phyloP scores from a whole-genome alignment of 2,888 invertebrate genomes.

The Acleris holmiana region DNA sequence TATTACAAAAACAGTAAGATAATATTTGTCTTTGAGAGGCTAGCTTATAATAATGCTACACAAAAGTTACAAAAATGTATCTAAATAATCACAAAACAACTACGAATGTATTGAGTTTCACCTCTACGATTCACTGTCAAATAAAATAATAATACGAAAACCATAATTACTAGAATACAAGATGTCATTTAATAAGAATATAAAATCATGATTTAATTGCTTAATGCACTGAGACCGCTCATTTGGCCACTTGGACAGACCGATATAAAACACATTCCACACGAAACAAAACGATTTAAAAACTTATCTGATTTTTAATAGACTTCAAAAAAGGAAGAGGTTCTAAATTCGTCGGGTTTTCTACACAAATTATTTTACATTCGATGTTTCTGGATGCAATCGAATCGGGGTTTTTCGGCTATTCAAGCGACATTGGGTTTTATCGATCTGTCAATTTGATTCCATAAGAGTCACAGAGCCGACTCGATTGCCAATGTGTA shows the following conservation, averaged over 20 bases:
- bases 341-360: too few relatives aligned
- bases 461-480: too few relatives aligned
- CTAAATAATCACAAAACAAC: conserved; percentile 22
- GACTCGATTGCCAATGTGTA: too few relatives aligned
- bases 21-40: conserved; percentile 26
- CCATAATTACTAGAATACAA: conserved; percentile 6
- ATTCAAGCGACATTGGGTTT: too few relatives aligned
- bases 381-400: too few relatives aligned
- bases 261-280: neutral
- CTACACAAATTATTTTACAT: too few relatives aligned
- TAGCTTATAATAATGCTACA: conserved; percentile 28
- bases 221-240: neutral
- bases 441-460: too few relatives aligned
- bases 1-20: conserved; percentile 16
- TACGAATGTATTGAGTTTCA: conserved; percentile 30
- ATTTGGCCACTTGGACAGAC: neutral
- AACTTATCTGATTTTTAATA: too few relatives aligned
- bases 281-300: too few relatives aligned
- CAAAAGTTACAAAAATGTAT: conserved; percentile 14
- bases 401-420: too few relatives aligned
- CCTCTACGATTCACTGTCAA: neutral
- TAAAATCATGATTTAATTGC: conserved; percentile 20
- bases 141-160: conserved; percentile 13
- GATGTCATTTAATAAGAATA: conserved; percentile 15
- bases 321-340: too few relatives aligned